Evolutionary conservation across 2,888 invertebrate genomes (phyloP), one percentile per base, ranked within the genome.

Genomic region (Yponomeuta evonymella): DNA sequence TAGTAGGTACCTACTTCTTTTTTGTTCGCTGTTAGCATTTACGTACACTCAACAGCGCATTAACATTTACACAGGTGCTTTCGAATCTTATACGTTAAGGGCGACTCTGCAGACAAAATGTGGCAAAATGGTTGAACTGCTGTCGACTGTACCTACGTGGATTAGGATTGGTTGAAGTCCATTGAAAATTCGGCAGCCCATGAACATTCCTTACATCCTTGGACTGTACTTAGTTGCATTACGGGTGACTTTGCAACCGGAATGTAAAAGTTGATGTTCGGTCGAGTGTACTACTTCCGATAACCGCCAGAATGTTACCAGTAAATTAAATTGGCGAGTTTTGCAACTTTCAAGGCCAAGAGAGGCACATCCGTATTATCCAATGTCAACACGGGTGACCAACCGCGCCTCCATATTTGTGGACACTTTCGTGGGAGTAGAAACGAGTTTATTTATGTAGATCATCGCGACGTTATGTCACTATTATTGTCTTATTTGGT

Each of bases 381-480:
- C 12, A 65, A 65, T 33, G 65, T 65, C 65, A 65, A 65, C 65
- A 65, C 29, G 10, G 43, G 43, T 43, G 5, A 43, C 43, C 43
- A 43, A 10, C 29, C 30, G 30, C 65, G 29, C 12, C 30, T 30
- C 65, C 65, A 65, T 65, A 65, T 65, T 65, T 65, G 65, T 29
- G 65, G 12, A 2, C 30, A 65, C 33, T 65, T 65, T 65, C 65
- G 65, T 65, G 65, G 65, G 65, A 12, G 65, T 65, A 29, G 65
- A 65, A 65, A 30, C 29, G 1, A 23, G 64, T 65, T 12, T 65
- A 30, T 64, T 64, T 64, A 64, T 64, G 23, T 64, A 64, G 64
- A 64, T 29, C 64, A 69, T 69, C 51, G 51, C n/a, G 43, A 29
- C 12, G 12, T 69, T 69, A 58, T 48, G 15, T 64, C 23, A 64